Base-by-base conservation (phyloP, 2,888 invertebrate species). In the Chymomyza procnemis region DNA sequence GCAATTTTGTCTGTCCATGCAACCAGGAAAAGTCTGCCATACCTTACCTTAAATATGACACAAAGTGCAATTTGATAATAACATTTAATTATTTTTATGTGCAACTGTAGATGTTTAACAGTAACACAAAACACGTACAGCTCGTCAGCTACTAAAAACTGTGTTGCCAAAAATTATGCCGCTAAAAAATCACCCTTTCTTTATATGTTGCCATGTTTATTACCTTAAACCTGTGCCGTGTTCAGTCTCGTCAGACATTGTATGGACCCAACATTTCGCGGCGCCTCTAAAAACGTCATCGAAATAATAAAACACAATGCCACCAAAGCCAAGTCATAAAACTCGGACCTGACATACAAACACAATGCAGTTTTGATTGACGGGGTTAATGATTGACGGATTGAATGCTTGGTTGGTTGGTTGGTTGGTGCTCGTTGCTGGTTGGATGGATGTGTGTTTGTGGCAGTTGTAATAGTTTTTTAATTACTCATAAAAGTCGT, bases 401-500 rank as follows among this genome's bases (percentile, higher is more conserved):
- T 12, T 41, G 34, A 41, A 12, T 41, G 34, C 1, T 12, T 41
- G 34, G 3, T 12, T 41, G 34, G 18, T n/a, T n/a, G n/a, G n/a
- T n/a, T n/a, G n/a, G n/a, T n/a, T n/a, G n/a, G n/a, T n/a, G n/a
- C n/a, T n/a, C n/a, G n/a, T n/a, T n/a, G n/a, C n/a, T n/a, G 19
- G 50, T 14, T 50, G 50, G 2, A 2, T 48, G 4, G 12, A 14
- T 48, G n/a, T 14, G 50, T 16, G 16, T 3, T 4, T 48, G 54
- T 19, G 16, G 46, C 9, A n/a, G 16, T 34, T 56, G 64, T 80
- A 85, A 82, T 83, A 76, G 74, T 78, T 77, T 81, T 79, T 81
- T 81, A 85, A 83, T 81, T 87, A 78, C 78, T 73, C 76, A 76
- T 75, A 84, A 79, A 83, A 74, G 66, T 74, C 70, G 34, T 66